Base-by-base conservation (phyloP, 2,113 vertebrate species). In the Hydropotes inermis region DNA sequence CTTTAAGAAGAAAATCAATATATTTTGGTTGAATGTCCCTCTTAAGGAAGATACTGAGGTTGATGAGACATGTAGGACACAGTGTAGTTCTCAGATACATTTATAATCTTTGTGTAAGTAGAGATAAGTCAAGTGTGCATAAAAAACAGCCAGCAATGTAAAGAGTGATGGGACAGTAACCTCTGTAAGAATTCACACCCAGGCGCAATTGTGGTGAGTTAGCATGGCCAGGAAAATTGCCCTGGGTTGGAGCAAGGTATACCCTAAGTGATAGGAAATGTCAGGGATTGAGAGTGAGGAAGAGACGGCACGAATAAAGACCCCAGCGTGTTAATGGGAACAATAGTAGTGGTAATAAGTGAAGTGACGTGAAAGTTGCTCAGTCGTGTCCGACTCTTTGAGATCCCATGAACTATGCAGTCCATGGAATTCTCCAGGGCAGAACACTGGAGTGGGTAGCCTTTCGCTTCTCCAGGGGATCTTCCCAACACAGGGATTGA, bases 1-100 rank as follows among this genome's bases (percentile, higher is more conserved):
- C n/a, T 93, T 97, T 45, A 90, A 94, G 74, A 33, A 87, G 81
- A 97, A 92, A 95, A 92, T 88, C 85, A 92, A 15, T 81, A 52
- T 64, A 28, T 87, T 97, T 90, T 94, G 45, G 36, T 64, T 90
- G 70, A 95, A 55, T 54, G 12, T 89, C n/a, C 91, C 13, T 85
- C 33, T 12, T 1, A 60, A 76, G 25, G 52, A 86, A 90, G 83
- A 60, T 89, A 78, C 52, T 50, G 60, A 61, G 45, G 64, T 36
- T n/a, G 52, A 54, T 95, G 54, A 95, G 52, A 95, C 39, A 76
- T 57, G 28, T 2, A 81, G 78, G 61, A 76, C 15, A 25, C 33
- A 45, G 12, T 55, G 30, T 79, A 79, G 39, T 89, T 57, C 52
- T 95, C 43, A 86, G 43, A 81, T 36, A 74, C 88, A 61, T 90